Base-by-base conservation (phyloP, 1,140 invertebrate species). In the Eumeta japonica region DNA sequence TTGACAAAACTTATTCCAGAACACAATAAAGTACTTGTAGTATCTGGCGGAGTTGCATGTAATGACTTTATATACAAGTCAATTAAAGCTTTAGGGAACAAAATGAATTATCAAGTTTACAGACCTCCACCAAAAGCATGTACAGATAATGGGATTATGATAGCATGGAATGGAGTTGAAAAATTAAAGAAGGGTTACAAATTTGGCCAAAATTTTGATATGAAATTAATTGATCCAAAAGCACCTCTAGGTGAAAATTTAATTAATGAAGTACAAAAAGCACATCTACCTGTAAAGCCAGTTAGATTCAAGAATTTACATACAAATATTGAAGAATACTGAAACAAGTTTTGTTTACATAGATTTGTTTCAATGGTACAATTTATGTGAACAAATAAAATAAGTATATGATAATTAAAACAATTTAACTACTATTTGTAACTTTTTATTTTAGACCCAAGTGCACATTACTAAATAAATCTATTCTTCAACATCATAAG, bases 141-240 rank as follows among this genome's bases (percentile, higher is more conserved):
- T 59, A 95, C 90, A 2, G 97, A 99, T 65, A 99, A 99, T 83
- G 97, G 95, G 12, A 80, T 96, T n/a, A 99, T 99, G 97, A 94
- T 98, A 48, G 96, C 96, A 13, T 98, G 96, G 96, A 96, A 96
- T 81, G 94, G 92, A 5, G 75, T 94, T 19, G 94, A 97, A 73
- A 88, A 84, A 62, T 56, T 66, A 20, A 58, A 39, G 37, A 54
- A 45, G 30, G 16, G 46, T 13, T 41, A 39, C 65, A 68, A 48
- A 43, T 42, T 48, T 43, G 24, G 29, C 32, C 28, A 28, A 24
- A 36, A 50, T 35, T 29, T 58, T 10, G 16, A 48, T 13, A 3
- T 56, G 11, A 46, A 50, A 30, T 46, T 57, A 38, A 47, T 70
- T 36, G 49, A 60, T 20, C 57, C 66, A 15, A 47, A 39, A 44